Evolutionary conservation across 2,888 invertebrate genomes (phyloP), one percentile per base, ranked within the genome.

Genomic region (Argyra leucocephala): DNA sequence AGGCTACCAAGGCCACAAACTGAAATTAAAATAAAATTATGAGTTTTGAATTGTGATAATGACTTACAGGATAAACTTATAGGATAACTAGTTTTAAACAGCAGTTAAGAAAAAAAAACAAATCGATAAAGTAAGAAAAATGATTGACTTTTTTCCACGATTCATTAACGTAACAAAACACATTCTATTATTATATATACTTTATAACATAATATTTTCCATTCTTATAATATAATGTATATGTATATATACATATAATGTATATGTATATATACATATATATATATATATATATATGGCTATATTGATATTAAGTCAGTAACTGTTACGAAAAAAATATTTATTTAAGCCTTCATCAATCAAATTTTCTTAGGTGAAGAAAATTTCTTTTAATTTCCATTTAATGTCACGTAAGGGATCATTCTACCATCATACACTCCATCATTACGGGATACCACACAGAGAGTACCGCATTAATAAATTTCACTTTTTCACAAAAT

Each of bases 81-180:
- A n/a, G n/a, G n/a, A n/a, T n/a, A n/a, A n/a, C n/a, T n/a, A n/a
- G n/a, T n/a, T n/a, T n/a, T n/a, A n/a, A n/a, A n/a, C n/a, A n/a
- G n/a, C n/a, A n/a, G n/a, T n/a, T n/a, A n/a, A n/a, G n/a, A n/a
- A n/a, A 18, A 31, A 37, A 22, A 37, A 48, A 37, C 23, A 37
- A 24, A 18, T 62, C 62, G 26, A 24, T 62, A 22, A 23, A 7
- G 37, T 22, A 36, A 26, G 2, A 3, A 48, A 5, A 65, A 21
- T 22, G 18, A 63, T 59, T 62, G 24, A 26, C 57, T 61, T 61
- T 59, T 57, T 37, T 48, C 21, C 26, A 63, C 31, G 64, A 63
- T 63, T 60, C 23, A 60, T 24, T 24, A 60, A 23, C 60, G 12
- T 23, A 18, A 23, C 60, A 15, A 59, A n/a, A n/a, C n/a, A 24